These are phyloP conservation scores for Hemibagrus guttatus DNA, from an alignment of 2,797 vertebrate genomes.

Conservation along the genomic window DNA sequence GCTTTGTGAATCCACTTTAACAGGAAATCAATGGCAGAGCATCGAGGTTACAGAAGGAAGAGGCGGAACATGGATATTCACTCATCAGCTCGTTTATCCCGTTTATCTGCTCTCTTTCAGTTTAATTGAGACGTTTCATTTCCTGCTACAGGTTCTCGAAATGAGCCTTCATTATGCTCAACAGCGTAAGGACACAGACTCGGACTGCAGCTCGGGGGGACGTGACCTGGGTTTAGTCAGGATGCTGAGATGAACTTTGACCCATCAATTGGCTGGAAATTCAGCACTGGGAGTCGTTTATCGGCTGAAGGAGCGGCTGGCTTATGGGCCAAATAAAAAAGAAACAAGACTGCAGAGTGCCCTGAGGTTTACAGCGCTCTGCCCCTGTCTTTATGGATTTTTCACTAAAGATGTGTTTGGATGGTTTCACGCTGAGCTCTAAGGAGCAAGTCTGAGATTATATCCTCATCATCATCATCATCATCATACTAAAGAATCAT, in stretches of 20 bases:
- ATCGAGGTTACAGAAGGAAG: background rate
- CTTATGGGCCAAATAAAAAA: background rate
- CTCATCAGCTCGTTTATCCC: background rate
- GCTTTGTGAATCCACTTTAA: background rate
- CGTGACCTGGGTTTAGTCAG: background rate
- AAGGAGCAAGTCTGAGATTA: background rate
- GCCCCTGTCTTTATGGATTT: background rate
- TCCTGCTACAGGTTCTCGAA: background rate
- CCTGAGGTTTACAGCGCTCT: background rate
- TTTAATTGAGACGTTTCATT: background rate
- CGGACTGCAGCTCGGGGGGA: background rate
- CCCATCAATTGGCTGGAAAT: background rate
- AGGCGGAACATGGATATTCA: background rate
- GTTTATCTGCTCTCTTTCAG: background rate
- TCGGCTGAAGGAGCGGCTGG: conserved; percentile 1
- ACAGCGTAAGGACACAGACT: background rate
- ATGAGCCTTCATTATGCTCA: background rate
- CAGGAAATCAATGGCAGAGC: background rate
- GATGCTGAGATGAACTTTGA: conserved; percentile 1
- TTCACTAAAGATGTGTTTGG: background rate
- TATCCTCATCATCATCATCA: background rate
- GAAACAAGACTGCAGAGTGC: background rate
- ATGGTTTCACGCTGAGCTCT: background rate
- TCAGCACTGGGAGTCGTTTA: conserved; percentile 6
- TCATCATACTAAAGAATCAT: background rate